Evolutionary conservation across 2,113 vertebrate species (phyloP).

Genomic region (Lynx canadensis): DNA sequence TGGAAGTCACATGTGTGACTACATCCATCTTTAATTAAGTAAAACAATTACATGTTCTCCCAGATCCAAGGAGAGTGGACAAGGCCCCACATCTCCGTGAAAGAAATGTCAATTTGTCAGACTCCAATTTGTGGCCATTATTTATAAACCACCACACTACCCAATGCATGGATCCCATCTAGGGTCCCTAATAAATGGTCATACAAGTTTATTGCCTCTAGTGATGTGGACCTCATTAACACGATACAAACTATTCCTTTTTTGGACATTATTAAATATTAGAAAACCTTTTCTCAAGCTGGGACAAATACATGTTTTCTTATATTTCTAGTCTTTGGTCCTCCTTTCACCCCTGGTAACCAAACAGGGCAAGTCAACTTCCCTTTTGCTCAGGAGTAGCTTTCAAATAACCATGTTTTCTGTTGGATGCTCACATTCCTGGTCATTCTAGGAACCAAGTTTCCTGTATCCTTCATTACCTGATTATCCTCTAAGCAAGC

Average conservation of each 20-base stretch:
- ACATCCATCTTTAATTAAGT: not conserved
- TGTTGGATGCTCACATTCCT: not conserved
- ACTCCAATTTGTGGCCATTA: not conserved
- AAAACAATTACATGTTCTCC: not conserved
- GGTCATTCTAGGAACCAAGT: not conserved
- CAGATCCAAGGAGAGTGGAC: not conserved
- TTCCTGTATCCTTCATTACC: not conserved
- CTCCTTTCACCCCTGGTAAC: not conserved
- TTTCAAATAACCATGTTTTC: not conserved
- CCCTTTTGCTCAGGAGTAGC: not conserved
- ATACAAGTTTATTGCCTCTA: not conserved
- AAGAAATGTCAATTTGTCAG: not conserved
- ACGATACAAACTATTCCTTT: not conserved
- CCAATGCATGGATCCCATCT: not conserved
- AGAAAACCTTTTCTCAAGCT: constrained; percentile 14
- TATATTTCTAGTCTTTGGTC: not conserved
- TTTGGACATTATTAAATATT: not conserved
- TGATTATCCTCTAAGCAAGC: not conserved
- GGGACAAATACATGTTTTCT: not conserved
- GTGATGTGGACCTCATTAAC: not conserved
- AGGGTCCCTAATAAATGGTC: not conserved
- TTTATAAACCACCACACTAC: not conserved
- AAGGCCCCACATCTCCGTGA: not conserved
- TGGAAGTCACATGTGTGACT: not conserved
- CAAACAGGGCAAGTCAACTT: not conserved